Evolutionary conservation across 2,113 vertebrate genomes (phyloP).

Genomic region (Erythrocebus patas): DNA sequence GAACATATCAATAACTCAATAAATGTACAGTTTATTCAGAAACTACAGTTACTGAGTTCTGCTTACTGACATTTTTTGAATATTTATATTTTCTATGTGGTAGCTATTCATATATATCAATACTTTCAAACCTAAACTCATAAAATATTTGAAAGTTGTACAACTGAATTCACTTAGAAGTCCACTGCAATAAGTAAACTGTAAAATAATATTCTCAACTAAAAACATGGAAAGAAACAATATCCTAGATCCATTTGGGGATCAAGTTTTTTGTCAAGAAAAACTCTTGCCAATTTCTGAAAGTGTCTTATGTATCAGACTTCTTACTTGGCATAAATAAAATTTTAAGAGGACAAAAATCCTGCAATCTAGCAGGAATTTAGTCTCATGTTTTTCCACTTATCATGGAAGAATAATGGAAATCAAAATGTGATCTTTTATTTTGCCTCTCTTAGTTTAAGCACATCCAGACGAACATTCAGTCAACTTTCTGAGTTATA

Average conservation of each 20-base stretch:
- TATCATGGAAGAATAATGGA: neutral
- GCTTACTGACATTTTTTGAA: neutral
- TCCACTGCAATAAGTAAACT: neutral
- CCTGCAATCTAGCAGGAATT: conserved; percentile 18
- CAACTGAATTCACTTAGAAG: neutral
- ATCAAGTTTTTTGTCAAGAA: conserved; percentile 7
- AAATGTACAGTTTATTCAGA: neutral
- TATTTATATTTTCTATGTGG: neutral
- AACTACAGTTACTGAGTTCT: conserved; percentile 20
- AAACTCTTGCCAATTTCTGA: conserved; percentile 8
- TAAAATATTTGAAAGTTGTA: conserved; percentile 16
- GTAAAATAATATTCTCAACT: conserved; percentile 21
- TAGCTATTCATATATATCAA: neutral
- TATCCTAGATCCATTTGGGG: neutral
- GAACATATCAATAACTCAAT: conserved; percentile 5
- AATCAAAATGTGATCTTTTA: neutral
- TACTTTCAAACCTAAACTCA: neutral
- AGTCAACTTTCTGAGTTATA: neutral
- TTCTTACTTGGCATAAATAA: conserved; percentile 8
- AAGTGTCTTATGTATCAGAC: conserved; percentile 36
- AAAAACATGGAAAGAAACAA: conserved; percentile 27
- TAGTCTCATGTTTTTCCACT: neutral
- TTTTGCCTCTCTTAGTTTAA: neutral
- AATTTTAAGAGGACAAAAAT: conserved; percentile 13
- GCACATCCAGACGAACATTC: neutral